Base-by-base conservation (phyloP, 2,888 invertebrate species). In the Pedicia rivosa region DNA sequence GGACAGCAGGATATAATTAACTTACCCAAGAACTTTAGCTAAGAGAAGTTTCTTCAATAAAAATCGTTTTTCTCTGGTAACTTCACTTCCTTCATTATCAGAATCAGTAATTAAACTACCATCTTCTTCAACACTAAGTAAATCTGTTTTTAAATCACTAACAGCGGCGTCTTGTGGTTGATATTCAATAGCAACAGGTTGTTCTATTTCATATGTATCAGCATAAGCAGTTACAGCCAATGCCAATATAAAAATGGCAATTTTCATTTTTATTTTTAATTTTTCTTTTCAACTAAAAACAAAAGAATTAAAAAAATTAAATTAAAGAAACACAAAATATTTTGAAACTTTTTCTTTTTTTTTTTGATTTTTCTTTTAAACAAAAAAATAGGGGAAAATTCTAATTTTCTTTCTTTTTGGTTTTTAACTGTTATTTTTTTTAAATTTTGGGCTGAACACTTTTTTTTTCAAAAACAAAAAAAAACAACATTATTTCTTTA, bases 251-350 rank as follows among this genome's bases (percentile, higher is more conserved):
- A 30, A 16, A 30, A 30, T 12, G 12, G 19, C 16, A 16, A 30
- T 17, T 30, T 30, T 30, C 30, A 30, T 30, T 17, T 17, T 30
- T 30, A n/a, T n/a, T n/a, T n/a, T n/a, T n/a, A n/a, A n/a, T n/a
- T n/a, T n/a, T n/a, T n/a, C n/a, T n/a, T n/a, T n/a, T n/a, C n/a
- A n/a, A n/a, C 30, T 30, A 30, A 30, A 30, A 30, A 17, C 12
- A 17, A 12, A 30, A 30, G n/a, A 29, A 29, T 16, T 17, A 16
- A 30, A 30, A 30, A 30, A 30, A n/a, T 17, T 26, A 29, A 29
- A 15, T 15, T 29, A 29, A 16, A 16, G 15, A 14, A 15, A 17
- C 30, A 30, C 30, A 17, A 17, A n/a, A 24, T 10, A 16, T 15
- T 16, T 29, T 25, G 6, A 17, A 30, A 6, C 3, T 17, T 16